Percentiles rank a stretch among this genome's conserved stretches.
Conservation (phyloP, 2,888 invertebrate genomes). For the Ptychoptera contaminata region DNA sequence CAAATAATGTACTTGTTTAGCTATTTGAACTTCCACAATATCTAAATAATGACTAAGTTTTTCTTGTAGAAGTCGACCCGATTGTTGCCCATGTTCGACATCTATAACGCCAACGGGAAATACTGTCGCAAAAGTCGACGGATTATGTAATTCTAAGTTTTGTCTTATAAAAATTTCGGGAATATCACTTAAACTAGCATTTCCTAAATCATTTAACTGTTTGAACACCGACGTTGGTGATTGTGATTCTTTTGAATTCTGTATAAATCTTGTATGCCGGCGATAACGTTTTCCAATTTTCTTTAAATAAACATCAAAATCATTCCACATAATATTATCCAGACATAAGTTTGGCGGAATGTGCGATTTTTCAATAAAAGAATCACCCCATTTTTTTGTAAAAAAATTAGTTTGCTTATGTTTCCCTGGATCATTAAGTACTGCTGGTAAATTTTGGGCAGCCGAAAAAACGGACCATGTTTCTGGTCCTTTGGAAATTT, state of each 20-base stretch:
- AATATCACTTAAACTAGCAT: slow-evolving; percentile 42
- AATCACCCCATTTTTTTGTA: slow-evolving; percentile 95
- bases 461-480: slow-evolving; percentile 55
- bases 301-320: slow-evolving; percentile 77
- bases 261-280: slow-evolving; percentile 38
- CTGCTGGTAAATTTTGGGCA: slow-evolving; percentile 87
- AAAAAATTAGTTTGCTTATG: slow-evolving; percentile 87
- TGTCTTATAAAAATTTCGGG: slow-evolving; percentile 75
- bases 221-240: slow-evolving; percentile 8
- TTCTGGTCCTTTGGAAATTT: slow-evolving; percentile 30
- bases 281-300: slow-evolving; percentile 54
- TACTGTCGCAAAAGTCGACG: slow-evolving; percentile 68
- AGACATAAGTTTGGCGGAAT: slow-evolving; percentile 65
- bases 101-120: slow-evolving; percentile 46
- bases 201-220: slow-evolving; percentile 9
- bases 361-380: slow-evolving; percentile 69
- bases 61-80: slow-evolving; percentile 64
- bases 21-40: slow-evolving; percentile 85
- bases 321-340: slow-evolving; percentile 64
- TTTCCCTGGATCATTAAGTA: slow-evolving; percentile 85
- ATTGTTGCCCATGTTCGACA: slow-evolving; percentile 24
- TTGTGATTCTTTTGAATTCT: background rate
- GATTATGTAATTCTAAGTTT: slow-evolving; percentile 61
- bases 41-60: slow-evolving; percentile 88
- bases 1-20: slow-evolving; percentile 45